These are phyloP conservation scores for Habropoda laboriosa DNA, from an alignment of 1,140 invertebrate species.

Conservation along the genomic window DNA sequence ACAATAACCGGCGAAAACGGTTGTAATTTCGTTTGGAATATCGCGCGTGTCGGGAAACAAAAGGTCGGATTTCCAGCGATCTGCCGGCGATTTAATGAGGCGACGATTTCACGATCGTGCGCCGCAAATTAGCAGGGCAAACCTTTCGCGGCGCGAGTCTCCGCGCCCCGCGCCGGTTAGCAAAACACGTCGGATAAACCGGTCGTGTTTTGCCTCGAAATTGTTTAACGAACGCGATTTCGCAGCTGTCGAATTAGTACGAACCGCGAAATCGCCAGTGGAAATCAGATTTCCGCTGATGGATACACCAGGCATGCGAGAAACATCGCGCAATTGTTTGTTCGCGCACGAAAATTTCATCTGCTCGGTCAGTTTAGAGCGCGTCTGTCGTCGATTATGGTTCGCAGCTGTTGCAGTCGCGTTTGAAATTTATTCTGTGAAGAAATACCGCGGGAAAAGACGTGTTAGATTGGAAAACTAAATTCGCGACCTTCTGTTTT, in stretches of 20 bases:
- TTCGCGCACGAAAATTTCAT: not conserved
- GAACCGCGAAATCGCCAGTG: not conserved
- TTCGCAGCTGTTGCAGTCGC: no score
- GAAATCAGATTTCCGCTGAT: not conserved
- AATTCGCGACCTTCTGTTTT: no score
- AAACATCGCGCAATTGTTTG: not conserved
- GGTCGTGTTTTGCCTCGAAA: not conserved
- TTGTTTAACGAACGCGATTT: slow-evolving; percentile 23
- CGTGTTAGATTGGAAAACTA: no score
- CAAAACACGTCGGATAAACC: not conserved
- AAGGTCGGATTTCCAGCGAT: not conserved
- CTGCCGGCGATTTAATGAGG: slow-evolving; percentile 7
- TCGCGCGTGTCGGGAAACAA: not conserved
- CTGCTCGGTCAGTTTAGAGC: not conserved
- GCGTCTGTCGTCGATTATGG: not conserved
- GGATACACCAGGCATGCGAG: no score
- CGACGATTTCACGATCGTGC: slow-evolving; percentile 6
- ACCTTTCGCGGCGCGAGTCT: not conserved
- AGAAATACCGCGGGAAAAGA: no score
- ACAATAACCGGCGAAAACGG: not conserved
- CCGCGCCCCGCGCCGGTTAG: no score
- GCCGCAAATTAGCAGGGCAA: slow-evolving; percentile 25
- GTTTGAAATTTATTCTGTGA: no score
- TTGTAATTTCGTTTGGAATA: not conserved
- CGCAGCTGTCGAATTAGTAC: not conserved